These are phyloP conservation scores for Hetaerina titia DNA, from an alignment of 2,888 invertebrate species.

Conservation along the genomic window DNA sequence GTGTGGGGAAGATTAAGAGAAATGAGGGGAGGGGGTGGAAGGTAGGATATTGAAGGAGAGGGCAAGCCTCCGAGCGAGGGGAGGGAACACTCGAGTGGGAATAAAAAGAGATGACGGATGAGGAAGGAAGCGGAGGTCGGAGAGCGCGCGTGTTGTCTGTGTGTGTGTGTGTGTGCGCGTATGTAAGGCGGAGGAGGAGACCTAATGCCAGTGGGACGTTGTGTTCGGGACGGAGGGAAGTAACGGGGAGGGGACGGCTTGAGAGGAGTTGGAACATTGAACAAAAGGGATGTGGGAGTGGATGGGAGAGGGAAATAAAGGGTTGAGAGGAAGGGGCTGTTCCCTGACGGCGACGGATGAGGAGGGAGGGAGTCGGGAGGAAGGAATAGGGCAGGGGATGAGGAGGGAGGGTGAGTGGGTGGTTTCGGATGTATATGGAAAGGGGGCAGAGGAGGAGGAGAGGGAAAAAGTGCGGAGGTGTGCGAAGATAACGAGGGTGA, in stretches of 20 bases:
- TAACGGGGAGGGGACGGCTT: not conserved
- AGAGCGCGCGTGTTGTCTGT: not conserved
- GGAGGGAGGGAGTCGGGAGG: not conserved
- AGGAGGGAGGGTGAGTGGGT: not conserved
- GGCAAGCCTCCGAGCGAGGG: not conserved
- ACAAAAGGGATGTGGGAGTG: slow-evolving; percentile 24
- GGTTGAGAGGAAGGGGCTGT: not conserved
- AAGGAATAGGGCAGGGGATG: not conserved
- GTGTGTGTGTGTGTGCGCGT: no score
- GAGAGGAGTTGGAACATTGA: not conserved
- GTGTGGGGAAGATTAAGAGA: not conserved
- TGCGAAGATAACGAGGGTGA: slow-evolving; percentile 8
- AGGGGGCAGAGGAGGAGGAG: not conserved
- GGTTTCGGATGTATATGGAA: not conserved
- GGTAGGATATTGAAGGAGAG: not conserved
- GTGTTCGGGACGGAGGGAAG: not conserved
- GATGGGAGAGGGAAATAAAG: not conserved
- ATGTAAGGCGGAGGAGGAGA: not conserved
- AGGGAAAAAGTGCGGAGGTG: not conserved
- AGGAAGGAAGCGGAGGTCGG: not conserved
- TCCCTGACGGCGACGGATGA: not conserved
- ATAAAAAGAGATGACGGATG: slow-evolving; percentile 27
- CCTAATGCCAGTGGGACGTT: not conserved
- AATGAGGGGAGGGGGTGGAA: not conserved
- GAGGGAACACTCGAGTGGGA: not conserved